Evolutionary conservation across 92 coral and sea anemone species (phyloP), one percentile per base, ranked within the genome.

Genomic region (Heteractis magnifica): DNA sequence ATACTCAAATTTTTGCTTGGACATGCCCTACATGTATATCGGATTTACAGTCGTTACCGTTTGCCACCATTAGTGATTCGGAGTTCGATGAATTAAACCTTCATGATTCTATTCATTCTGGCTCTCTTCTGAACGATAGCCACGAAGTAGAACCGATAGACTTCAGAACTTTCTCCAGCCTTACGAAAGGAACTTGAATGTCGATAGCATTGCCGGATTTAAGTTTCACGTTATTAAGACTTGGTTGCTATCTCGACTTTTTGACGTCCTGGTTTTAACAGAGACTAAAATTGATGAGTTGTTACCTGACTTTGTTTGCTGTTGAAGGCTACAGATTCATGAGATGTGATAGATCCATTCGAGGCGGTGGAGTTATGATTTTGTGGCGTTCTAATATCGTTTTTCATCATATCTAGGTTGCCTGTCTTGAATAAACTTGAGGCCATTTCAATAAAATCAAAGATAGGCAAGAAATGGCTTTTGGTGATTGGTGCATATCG

Each of bases 401-500:
- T 65, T 65, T 65, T 18, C 71, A 65, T 65, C 0, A 65, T 19
- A 18, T 65, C 26, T 26, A 19, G 34, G n/a, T n/a, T 18, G 26
- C 26, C 71, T 65, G n/a, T 4, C 34, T 18, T 19, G 3, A 65
- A 65, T 4, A 65, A 65, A 65, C 34, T 65, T 0, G 71, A 65
- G 34, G 1, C 71, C 15, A 52, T 80, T 16, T 11, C 50, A 12
- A 19, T 81, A 0, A 87, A 83, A 77, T 56, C 83, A 26, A 77
- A 79, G 77, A 73, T 52, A 23, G 85, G 77, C 15, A 77, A 77
- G 71, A 18, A 48, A 49, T 53, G 82, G 77, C 48, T 79, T 16
- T 49, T 80, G 9, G 34, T 80, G 10, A 19, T 19, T 19, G 88
- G 89, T 71, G 82, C 83, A 13, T 87, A 83, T 71, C 5, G 90